Conservation (phyloP, 2,113 vertebrate species). For the human region DNA sequence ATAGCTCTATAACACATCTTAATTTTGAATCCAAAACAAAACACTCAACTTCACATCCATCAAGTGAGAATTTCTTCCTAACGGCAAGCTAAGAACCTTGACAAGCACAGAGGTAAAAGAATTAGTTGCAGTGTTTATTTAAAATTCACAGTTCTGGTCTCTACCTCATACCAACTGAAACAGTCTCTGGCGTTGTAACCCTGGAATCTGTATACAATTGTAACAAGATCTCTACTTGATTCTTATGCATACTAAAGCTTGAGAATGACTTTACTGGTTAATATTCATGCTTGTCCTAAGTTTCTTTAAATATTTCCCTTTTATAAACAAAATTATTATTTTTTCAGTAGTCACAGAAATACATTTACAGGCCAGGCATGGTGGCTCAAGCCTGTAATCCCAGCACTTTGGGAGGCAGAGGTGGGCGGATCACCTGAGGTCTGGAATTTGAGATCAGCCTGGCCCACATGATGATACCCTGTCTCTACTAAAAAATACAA, state of each 20-base stretch:
- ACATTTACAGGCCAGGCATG: not conserved
- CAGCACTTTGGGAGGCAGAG: too few relatives aligned
- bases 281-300: not conserved
- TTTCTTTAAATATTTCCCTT: constrained; percentile 40
- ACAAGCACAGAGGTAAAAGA: not conserved
- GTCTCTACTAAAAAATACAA: too few relatives aligned
- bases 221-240: constrained; percentile 1
- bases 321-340: constrained; percentile 40
- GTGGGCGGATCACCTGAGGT: too few relatives aligned
- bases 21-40: constrained; percentile 46
- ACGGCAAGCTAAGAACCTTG: not conserved
- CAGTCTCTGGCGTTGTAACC: not conserved
- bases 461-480: too few relatives aligned
- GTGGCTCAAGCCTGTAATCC: too few relatives aligned
- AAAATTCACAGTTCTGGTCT: not conserved
- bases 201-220: not conserved
- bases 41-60: not conserved
- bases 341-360: constrained; percentile 28
- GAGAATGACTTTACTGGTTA: constrained; percentile 28
- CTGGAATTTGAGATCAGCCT: too few relatives aligned
- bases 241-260: not conserved
- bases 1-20: constrained; percentile 3
- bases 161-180: not conserved
- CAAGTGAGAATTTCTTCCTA: constrained; percentile 26
- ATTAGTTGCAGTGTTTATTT: not conserved